These are phyloP conservation scores for Odontamblyopus lacepedii DNA, from an alignment of 2,797 vertebrate genomes.

Conservation along the genomic window DNA sequence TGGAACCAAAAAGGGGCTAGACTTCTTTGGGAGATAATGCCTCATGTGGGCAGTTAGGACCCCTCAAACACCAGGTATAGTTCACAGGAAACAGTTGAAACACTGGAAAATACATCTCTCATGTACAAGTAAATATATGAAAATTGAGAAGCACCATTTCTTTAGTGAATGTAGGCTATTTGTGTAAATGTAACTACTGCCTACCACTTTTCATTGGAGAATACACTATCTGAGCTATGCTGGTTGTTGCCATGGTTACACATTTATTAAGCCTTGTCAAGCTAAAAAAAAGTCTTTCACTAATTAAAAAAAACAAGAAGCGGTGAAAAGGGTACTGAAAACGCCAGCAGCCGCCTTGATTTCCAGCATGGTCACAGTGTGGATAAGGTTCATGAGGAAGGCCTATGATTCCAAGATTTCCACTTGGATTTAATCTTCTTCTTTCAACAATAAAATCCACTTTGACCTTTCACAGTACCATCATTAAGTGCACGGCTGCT, in stretches of 20 bases:
- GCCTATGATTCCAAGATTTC: background rate
- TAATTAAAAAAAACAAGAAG: slow-evolving; percentile 1
- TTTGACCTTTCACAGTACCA: background rate
- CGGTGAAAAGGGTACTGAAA: background rate
- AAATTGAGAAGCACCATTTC: too few relatives aligned
- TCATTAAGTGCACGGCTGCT: background rate
- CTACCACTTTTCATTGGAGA: too few relatives aligned
- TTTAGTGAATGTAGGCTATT: too few relatives aligned
- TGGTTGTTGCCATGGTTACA: slow-evolving; percentile 46
- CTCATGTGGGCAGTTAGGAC: too few relatives aligned
- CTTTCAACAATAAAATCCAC: background rate
- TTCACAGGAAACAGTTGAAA: too few relatives aligned
- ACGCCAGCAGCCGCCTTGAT: background rate
- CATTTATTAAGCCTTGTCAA: slow-evolving; percentile 23
- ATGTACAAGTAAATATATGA: too few relatives aligned
- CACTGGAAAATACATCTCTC: too few relatives aligned
- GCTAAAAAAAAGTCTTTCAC: background rate
- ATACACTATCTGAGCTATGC: slow-evolving; percentile 7
- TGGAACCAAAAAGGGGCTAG: too few relatives aligned
- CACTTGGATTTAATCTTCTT: slow-evolving; percentile 2
- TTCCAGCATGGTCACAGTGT: background rate
- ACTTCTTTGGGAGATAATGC: too few relatives aligned
- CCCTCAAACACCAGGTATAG: too few relatives aligned
- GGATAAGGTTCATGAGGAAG: background rate
- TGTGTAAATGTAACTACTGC: too few relatives aligned